These are phyloP conservation scores for Steinernema scapterisci DNA, from an alignment of 2,888 invertebrate genomes.

Conservation along the genomic window DNA sequence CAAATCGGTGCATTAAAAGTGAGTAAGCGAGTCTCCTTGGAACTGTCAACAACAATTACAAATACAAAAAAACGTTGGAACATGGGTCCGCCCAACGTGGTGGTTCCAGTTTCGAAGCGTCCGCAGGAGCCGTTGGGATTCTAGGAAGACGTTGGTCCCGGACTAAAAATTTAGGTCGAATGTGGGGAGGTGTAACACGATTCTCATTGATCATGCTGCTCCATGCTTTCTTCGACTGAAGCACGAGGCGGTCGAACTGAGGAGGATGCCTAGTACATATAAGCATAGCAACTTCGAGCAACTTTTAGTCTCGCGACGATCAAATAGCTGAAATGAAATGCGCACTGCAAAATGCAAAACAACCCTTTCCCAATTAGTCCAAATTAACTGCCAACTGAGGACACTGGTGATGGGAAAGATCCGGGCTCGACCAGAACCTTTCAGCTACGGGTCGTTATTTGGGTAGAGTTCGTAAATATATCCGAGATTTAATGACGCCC, in stretches of 20 bases:
- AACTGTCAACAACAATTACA: neutral
- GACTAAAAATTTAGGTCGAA: neutral
- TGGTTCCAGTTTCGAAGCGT: no score
- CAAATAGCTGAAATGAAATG: neutral
- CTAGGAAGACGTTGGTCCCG: no score
- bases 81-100: no score
- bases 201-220: neutral
- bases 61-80: no score
- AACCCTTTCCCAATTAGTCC: no score
- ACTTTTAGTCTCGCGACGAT: neutral
- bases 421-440: neutral
- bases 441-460: neutral
- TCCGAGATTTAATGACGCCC: constrained; percentile 1
- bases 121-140: no score
- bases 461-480: neutral
- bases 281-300: neutral
- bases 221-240: neutral
- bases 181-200: constrained; percentile 1
- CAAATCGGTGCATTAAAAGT: neutral
- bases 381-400: neutral
- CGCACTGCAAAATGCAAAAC: neutral
- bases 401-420: neutral
- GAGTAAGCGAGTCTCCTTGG: neutral
- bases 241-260: no score
- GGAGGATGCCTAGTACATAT: no score